Evolutionary conservation across 2,888 invertebrate genomes (phyloP).

Genomic region (Pachymerium ferrugineum): DNA sequence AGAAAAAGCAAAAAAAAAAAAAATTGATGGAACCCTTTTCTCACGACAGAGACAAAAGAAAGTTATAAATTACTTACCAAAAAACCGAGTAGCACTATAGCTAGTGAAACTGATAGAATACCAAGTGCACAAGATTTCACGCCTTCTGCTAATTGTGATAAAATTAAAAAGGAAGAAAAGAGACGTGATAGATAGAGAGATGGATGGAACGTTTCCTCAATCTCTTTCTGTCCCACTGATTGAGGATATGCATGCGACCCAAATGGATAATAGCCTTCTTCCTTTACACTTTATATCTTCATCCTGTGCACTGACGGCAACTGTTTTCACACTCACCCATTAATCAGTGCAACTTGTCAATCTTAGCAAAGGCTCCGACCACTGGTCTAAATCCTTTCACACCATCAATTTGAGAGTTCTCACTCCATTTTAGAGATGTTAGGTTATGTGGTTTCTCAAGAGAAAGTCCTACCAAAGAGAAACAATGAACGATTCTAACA

Average conservation of each 20-base stretch:
- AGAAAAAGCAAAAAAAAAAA: background rate
- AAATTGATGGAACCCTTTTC: background rate
- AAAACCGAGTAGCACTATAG: background rate
- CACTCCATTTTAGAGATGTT: too few species aligned
- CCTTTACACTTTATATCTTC: background rate
- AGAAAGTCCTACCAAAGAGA: too few species aligned
- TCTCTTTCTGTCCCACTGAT: slow-evolving; percentile 1
- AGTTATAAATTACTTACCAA: background rate
- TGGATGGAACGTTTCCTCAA: slow-evolving; percentile 10
- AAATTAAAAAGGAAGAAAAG: background rate
- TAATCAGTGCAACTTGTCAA: background rate
- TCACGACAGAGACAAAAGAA: too few species aligned
- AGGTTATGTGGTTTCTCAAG: too few species aligned
- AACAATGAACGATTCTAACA: too few species aligned
- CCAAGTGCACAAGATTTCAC: background rate
- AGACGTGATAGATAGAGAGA: too few species aligned
- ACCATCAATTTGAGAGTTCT: slow-evolving; percentile 13
- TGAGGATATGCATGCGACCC: slow-evolving; percentile 18
- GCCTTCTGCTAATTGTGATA: background rate
- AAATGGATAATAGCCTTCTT: slow-evolving; percentile 18
- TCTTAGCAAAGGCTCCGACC: too few species aligned
- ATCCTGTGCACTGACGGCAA: too few species aligned
- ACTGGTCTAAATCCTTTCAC: slow-evolving; percentile 8
- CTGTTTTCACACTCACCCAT: slow-evolving; percentile 10
- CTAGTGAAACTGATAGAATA: background rate